Conservation (phyloP, 2,888 invertebrate species). For the Synergus gifuensis region DNA sequence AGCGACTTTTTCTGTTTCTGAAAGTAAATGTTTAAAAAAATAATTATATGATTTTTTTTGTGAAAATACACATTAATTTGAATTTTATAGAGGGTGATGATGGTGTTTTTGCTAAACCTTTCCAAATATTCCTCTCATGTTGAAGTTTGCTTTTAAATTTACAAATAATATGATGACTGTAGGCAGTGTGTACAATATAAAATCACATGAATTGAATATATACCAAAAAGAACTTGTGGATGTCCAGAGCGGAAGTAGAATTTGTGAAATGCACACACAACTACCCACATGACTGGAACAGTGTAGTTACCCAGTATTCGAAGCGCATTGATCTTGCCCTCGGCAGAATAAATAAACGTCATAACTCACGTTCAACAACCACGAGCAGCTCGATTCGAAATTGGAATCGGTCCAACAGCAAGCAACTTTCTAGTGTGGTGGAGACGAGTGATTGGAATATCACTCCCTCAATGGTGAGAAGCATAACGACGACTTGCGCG, state of each 20-base stretch:
- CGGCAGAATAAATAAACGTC: slow-evolving; percentile 69
- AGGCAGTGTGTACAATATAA: neutral
- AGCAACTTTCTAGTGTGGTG: slow-evolving; percentile 49
- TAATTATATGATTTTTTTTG: too few relatives aligned
- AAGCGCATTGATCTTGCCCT: slow-evolving; percentile 38
- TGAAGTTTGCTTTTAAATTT: too few relatives aligned
- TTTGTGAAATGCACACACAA: neutral
- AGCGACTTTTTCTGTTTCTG: too few relatives aligned
- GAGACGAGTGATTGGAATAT: slow-evolving; percentile 49
- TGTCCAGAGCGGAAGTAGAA: neutral
- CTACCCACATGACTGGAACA: neutral
- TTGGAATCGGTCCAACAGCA: slow-evolving; percentile 71
- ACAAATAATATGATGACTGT: neutral
- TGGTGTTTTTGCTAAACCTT: too few relatives aligned
- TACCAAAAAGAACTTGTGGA: neutral
- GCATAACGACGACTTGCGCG: slow-evolving; percentile 46
- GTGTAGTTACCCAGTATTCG: slow-evolving; percentile 1
- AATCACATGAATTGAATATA: neutral
- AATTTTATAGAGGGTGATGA: too few relatives aligned
- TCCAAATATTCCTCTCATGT: too few relatives aligned
- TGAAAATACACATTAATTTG: too few relatives aligned
- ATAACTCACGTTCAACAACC: slow-evolving; percentile 75
- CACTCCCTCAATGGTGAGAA: slow-evolving; percentile 29
- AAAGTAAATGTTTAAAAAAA: too few relatives aligned
- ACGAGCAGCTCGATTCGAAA: slow-evolving; percentile 72